Percentiles rank a stretch among this genome's conserved stretches.
Evolutionary conservation across 2,888 invertebrate genomes (phyloP).

Genomic region (Apotomis betuletana): DNA sequence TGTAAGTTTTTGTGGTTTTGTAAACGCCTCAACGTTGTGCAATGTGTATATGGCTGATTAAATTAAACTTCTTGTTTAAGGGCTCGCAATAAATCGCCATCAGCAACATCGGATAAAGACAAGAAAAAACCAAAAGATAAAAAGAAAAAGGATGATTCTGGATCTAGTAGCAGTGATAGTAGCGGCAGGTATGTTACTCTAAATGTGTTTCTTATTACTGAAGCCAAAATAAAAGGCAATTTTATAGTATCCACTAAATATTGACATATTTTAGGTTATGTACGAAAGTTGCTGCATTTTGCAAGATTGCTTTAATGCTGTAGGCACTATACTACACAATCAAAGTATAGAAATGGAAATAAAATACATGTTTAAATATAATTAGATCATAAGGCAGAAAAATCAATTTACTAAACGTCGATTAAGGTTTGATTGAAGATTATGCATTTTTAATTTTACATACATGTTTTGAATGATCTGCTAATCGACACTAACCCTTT

Average conservation of each 20-base stretch:
- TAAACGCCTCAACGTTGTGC: not conserved
- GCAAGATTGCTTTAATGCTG: not conserved
- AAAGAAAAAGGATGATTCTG: constrained; percentile 88
- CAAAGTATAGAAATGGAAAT: not conserved
- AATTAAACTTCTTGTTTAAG: constrained; percentile 67
- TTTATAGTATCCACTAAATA: not conserved
- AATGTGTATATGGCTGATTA: constrained; percentile 35
- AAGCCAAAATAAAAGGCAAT: not conserved
- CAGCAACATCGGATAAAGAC: constrained; percentile 87
- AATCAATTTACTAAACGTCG: no score
- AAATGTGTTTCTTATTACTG: not conserved
- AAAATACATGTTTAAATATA: no score
- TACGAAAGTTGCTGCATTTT: not conserved
- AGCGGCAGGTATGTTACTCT: constrained; percentile 84
- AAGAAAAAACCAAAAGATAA: constrained; percentile 86
- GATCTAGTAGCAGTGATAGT: constrained; percentile 91
- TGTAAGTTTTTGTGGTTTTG: constrained; percentile 24
- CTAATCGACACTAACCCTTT: constrained; percentile 9
- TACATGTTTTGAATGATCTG: not conserved
- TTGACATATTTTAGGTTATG: constrained; percentile 15
- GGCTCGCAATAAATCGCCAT: constrained; percentile 90
- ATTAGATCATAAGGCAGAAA: no score
- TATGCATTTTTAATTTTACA: not conserved
- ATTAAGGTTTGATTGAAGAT: no score
- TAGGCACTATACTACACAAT: not conserved